A percentile compares a stretch with the other conserved stretches of the same genome.
Evolutionary conservation across 2,113 vertebrate species (phyloP).

Genomic region (Propithecus coquereli): DNA sequence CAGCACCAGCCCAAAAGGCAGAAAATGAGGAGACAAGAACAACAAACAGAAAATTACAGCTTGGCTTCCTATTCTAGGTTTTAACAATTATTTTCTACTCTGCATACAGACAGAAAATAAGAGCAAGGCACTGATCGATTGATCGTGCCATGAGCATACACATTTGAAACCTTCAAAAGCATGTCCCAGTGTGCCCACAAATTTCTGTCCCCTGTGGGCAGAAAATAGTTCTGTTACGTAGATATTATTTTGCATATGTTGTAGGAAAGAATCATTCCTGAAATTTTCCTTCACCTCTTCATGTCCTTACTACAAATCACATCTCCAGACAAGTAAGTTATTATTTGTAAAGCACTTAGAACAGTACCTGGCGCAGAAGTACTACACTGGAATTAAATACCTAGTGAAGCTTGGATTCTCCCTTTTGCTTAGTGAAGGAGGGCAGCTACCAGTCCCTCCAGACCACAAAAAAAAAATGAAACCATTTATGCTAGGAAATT

Average conservation of each 20-base stretch:
- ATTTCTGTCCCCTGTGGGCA: background rate
- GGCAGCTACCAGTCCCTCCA: background rate
- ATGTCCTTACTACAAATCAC: background rate
- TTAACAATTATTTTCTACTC: background rate
- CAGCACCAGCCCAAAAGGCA: background rate
- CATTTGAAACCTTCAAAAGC: background rate
- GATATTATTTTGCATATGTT: background rate
- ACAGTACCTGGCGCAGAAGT: background rate
- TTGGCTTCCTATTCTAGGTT: background rate
- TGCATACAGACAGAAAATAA: background rate
- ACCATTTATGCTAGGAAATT: background rate
- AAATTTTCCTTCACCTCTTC: background rate
- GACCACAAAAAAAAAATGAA: background rate
- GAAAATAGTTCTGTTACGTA: background rate
- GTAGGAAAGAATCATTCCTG: background rate
- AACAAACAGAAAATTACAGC: background rate
- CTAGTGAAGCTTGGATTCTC: background rate
- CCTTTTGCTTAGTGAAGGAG: background rate
- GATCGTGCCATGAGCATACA: background rate
- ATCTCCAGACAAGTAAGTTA: background rate
- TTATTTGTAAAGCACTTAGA: background rate
- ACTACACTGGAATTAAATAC: background rate
- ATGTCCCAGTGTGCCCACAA: background rate
- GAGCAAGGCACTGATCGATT: background rate
- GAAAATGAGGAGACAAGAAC: background rate